Evolutionary conservation across 2,797 vertebrate genomes (phyloP), one percentile per base, ranked within the genome.

Genomic region (Synanceia verrucosa): DNA sequence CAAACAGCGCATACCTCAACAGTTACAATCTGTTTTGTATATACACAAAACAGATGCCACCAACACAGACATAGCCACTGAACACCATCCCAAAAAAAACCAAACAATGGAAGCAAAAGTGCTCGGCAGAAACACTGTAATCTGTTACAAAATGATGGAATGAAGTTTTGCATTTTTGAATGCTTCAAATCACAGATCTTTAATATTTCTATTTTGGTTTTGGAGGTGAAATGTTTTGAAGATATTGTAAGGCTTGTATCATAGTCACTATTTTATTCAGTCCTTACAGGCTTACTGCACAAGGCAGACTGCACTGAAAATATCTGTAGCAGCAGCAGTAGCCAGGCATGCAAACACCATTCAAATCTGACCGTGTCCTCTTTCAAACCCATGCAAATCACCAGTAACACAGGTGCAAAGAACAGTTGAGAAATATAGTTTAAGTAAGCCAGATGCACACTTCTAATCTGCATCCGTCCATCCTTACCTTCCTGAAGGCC

Each of bases 331-430:
- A 57, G 60, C 46, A 73, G 73, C 67, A 76, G 70, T 59, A 66
- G 59, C 56, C 13, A 64, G 55, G 44, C 74, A 94, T 94, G 93
- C 94, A 94, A 95, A 94, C 83, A 18, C 8, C 57, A 95, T 94
- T 94, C 93, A 95, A 94, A 94, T 94, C 19, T 33, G 44, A 65
- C 31, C 11, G 34, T 78, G 65, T 86, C 76, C 85, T 85, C 89
- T 91, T 93, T 94, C 84, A 93, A 86, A 79, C 79, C 63, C 39
- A 95, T 92, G 94, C 94, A 95, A 95, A 95, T 93, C 44, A 76
- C 28, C 57, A 53, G 23, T 48, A 68, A 70, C 63, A 61, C 41
- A 76, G 66, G 76, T 61, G 65, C 78, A 82, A 59, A 88, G 63
- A 87, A 72, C 76, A 86, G 77, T 79, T 88, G 57, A 77, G 65